These are phyloP conservation scores for Dasypogon diadema DNA, from an alignment of 2,888 invertebrate species.

Conservation along the genomic window DNA sequence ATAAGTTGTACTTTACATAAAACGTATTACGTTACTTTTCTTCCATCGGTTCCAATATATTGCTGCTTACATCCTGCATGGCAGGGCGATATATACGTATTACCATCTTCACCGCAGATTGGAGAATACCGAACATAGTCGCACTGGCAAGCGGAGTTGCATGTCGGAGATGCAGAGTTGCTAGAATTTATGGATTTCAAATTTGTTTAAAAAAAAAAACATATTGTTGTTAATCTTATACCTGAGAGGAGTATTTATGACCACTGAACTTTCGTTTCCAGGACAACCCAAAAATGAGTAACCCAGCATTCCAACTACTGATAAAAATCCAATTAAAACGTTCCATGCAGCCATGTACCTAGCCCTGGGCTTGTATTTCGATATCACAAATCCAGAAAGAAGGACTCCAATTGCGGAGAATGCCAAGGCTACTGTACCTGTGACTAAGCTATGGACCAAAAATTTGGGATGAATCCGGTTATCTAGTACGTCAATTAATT, in stretches of 20 bases:
- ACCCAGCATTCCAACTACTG: constrained; percentile 74
- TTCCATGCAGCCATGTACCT: constrained; percentile 78
- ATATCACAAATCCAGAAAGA: constrained; percentile 76
- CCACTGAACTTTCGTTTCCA: constrained; percentile 71
- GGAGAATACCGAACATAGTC: constrained; percentile 80
- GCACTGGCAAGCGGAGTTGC: constrained; percentile 77
- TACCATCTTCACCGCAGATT: constrained; percentile 76
- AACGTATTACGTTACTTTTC: constrained; percentile 64
- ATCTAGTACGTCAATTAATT: constrained; percentile 43
- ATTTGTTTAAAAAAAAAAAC: no score
- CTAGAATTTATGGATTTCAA: constrained; percentile 24
- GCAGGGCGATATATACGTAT: constrained; percentile 82
- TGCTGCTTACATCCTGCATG: constrained; percentile 79
- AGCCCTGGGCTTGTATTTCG: constrained; percentile 76
- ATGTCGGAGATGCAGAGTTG: constrained; percentile 63
- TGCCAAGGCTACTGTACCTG: constrained; percentile 78
- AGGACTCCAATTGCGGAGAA: constrained; percentile 78
- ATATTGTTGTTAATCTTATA: constrained; percentile 55
- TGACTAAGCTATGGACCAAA: constrained; percentile 72
- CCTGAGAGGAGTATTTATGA: constrained; percentile 64
- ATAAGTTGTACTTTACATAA: neutral
- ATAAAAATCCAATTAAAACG: constrained; percentile 74
- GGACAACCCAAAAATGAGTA: constrained; percentile 78
- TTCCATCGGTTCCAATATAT: constrained; percentile 66
- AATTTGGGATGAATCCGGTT: neutral